Evolutionary conservation across 2,888 invertebrate species (phyloP).

Genomic region (Latheticus oryzae): DNA sequence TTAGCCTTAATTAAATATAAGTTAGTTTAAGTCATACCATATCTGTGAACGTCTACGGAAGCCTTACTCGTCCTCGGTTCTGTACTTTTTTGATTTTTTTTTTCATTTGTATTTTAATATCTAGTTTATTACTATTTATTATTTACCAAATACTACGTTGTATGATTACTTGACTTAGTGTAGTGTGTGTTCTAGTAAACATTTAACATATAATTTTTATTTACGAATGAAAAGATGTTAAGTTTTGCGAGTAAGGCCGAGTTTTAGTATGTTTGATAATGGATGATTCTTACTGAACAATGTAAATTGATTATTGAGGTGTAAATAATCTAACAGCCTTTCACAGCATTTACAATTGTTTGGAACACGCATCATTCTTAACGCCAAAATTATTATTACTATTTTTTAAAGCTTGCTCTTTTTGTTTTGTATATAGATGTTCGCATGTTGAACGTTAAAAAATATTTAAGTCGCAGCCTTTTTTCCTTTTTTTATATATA

Average conservation of each 20-base stretch:
- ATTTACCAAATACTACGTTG: slow-evolving; percentile 61
- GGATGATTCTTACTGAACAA: slow-evolving; percentile 47
- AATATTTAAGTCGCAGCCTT: slow-evolving; percentile 29
- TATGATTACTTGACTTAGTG: slow-evolving; percentile 54
- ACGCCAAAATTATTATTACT: slow-evolving; percentile 55
- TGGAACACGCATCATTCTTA: slow-evolving; percentile 52
- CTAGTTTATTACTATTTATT: slow-evolving; percentile 54
- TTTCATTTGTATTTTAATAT: slow-evolving; percentile 45
- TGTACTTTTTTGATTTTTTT: no score
- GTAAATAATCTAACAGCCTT: slow-evolving; percentile 51
- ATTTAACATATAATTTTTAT: slow-evolving; percentile 48
- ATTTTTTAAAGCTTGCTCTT: slow-evolving; percentile 52
- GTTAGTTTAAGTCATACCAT: slow-evolving; percentile 64
- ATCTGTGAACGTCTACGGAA: slow-evolving; percentile 62
- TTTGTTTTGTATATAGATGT: slow-evolving; percentile 44
- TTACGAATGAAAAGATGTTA: slow-evolving; percentile 37
- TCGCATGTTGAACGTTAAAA: slow-evolving; percentile 45
- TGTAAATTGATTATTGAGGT: slow-evolving; percentile 51
- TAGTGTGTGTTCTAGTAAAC: slow-evolving; percentile 57
- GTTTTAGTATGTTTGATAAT: slow-evolving; percentile 49
- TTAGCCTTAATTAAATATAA: slow-evolving; percentile 62
- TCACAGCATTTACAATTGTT: slow-evolving; percentile 49
- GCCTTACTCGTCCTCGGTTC: slow-evolving; percentile 61
- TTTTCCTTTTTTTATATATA: slow-evolving; percentile 31
- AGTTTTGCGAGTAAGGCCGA: slow-evolving; percentile 57